These are phyloP conservation scores for Tachyglossus aculeatus DNA, from an alignment of 2,797 vertebrate species.

Conservation along the genomic window DNA sequence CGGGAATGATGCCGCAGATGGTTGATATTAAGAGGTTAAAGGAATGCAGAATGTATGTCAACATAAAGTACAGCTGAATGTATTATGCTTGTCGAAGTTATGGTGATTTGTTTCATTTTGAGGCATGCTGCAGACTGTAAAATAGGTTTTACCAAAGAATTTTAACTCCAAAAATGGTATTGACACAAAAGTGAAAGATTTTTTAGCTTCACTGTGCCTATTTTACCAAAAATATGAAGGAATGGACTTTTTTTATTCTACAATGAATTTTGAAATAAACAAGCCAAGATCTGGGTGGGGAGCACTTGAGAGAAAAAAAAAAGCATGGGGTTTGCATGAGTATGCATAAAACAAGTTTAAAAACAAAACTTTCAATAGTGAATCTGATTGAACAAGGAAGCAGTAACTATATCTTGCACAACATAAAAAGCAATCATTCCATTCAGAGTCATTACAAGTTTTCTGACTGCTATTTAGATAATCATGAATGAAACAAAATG, in stretches of 20 bases:
- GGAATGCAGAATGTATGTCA: not conserved
- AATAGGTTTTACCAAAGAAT: not conserved
- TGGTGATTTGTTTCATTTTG: not conserved
- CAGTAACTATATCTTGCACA: not conserved
- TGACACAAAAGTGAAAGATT: not conserved
- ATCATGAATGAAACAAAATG: not conserved
- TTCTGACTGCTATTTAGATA: not conserved
- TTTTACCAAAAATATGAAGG: not conserved
- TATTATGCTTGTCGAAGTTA: not conserved
- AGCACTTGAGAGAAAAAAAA: not conserved
- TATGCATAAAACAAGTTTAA: not conserved
- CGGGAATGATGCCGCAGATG: not conserved
- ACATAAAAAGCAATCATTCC: not conserved
- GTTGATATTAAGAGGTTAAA: not conserved
- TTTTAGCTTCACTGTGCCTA: not conserved
- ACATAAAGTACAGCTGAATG: not conserved
- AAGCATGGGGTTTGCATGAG: not conserved
- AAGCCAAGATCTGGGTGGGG: not conserved
- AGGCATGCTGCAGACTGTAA: not conserved
- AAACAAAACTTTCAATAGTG: not conserved
- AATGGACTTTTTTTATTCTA: not conserved
- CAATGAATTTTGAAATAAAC: not conserved
- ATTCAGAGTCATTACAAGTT: not conserved
- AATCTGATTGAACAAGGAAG: conserved; percentile 2
- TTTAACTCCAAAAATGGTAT: not conserved